Conservation (phyloP, 2,113 vertebrate genomes). For the Tylochromis polylepis region DNA sequence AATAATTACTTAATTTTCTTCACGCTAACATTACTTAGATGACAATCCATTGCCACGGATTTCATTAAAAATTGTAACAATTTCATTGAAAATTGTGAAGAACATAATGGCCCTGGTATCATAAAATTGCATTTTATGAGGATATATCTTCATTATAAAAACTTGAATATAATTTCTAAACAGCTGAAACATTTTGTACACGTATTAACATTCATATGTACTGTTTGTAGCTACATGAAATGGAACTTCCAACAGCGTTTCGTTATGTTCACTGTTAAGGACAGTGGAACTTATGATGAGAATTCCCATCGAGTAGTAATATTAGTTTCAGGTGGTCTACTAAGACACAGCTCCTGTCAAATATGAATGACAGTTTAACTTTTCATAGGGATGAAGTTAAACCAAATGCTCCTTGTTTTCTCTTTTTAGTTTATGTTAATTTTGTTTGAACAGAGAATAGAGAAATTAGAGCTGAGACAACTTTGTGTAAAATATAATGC, state of each 20-base stretch:
- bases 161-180: not conserved
- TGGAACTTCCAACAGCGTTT: not conserved
- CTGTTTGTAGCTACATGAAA: too few species aligned
- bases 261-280: not conserved
- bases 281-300: not conserved
- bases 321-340: not conserved
- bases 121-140: not conserved
- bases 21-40: not conserved
- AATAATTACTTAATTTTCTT: not conserved
- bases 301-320: not conserved
- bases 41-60: not conserved
- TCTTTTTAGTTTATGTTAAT: not conserved
- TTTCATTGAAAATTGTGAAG: not conserved
- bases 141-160: not conserved
- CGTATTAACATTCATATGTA: too few species aligned
- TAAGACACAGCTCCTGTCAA: not conserved
- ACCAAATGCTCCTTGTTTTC: not conserved
- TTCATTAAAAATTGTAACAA: not conserved
- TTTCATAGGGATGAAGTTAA: not conserved
- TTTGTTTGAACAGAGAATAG: not conserved
- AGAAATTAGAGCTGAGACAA: not conserved
- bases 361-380: not conserved
- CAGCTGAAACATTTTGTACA: not conserved
- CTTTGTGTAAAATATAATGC: not conserved
- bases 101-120: not conserved